Percentiles rank a stretch among this genome's conserved stretches.
Evolutionary conservation across 2,888 invertebrate species (phyloP).

Genomic region (Euzophera pinguis): DNA sequence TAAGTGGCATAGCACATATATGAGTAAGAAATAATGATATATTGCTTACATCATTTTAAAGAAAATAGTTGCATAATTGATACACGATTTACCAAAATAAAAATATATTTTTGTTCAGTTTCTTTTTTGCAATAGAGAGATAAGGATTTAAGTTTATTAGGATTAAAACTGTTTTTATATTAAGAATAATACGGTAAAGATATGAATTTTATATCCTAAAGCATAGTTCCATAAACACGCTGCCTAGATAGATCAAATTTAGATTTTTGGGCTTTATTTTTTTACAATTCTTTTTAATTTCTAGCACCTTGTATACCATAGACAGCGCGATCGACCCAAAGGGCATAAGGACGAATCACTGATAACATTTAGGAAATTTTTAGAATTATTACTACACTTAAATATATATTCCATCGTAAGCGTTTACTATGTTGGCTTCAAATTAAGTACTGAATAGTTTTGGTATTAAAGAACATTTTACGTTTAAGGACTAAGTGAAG

Average conservation of each 20-base stretch:
- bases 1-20: too few species aligned
- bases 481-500: constrained; percentile 63
- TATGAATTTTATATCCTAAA: not conserved
- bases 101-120: too few species aligned
- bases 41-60: too few species aligned
- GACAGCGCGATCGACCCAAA: constrained; percentile 27
- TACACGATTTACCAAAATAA: too few species aligned
- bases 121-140: too few species aligned
- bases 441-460: constrained; percentile 74
- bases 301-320: constrained; percentile 38
- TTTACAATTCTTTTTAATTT: constrained; percentile 21
- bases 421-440: constrained; percentile 56
- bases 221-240: constrained; percentile 22
- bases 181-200: not conserved
- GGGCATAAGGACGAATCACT: constrained; percentile 52
- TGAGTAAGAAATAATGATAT: too few species aligned
- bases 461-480: constrained; percentile 55
- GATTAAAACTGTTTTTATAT: too few species aligned
- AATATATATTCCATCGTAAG: constrained; percentile 43
- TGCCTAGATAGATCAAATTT: constrained; percentile 30
- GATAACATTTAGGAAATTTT: constrained; percentile 47
- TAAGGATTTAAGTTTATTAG: too few species aligned
- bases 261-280: constrained; percentile 22
- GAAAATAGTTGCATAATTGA: too few species aligned
- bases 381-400: constrained; percentile 49